Evolutionary conservation across 2,113 vertebrate genomes (phyloP).

Genomic region (Eudorcas thomsonii): DNA sequence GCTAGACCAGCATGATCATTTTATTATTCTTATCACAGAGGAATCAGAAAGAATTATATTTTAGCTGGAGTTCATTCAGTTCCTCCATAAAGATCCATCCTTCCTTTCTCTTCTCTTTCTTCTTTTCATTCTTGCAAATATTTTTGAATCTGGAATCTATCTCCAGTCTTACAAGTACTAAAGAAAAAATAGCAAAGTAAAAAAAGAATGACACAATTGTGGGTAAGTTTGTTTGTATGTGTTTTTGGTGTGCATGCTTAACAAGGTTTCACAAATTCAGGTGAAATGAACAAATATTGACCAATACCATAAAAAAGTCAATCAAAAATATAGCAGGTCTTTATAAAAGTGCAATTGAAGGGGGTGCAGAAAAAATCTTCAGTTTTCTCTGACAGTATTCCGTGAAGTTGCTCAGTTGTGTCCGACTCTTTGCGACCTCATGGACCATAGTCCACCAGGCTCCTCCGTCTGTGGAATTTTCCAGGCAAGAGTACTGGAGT

Average conservation of each 20-base stretch:
- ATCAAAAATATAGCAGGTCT: not conserved
- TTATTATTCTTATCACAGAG: not conserved
- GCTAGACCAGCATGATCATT: not conserved
- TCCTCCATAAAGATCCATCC: accelerated
- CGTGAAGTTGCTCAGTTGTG: not conserved
- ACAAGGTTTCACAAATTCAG: not conserved
- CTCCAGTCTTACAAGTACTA: not conserved
- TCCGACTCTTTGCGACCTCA: accelerated
- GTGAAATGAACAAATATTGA: not conserved
- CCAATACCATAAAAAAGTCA: not conserved
- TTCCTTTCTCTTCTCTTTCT: not conserved
- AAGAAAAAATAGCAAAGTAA: not conserved
- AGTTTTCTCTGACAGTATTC: not conserved
- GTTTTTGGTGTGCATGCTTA: accelerated
- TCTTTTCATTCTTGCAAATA: not conserved
- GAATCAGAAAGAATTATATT: not conserved
- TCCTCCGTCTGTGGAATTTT: not conserved
- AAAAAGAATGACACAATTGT: not conserved
- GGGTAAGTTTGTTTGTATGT: not conserved
- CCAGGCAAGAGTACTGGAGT: not conserved
- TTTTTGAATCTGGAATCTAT: not conserved
- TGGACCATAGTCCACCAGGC: not conserved
- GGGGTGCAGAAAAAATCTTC: not conserved
- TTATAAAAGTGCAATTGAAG: not conserved
- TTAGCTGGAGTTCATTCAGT: not conserved